Evolutionary conservation across 2,113 vertebrate species (phyloP).

Genomic region (Xerus inauris): DNA sequence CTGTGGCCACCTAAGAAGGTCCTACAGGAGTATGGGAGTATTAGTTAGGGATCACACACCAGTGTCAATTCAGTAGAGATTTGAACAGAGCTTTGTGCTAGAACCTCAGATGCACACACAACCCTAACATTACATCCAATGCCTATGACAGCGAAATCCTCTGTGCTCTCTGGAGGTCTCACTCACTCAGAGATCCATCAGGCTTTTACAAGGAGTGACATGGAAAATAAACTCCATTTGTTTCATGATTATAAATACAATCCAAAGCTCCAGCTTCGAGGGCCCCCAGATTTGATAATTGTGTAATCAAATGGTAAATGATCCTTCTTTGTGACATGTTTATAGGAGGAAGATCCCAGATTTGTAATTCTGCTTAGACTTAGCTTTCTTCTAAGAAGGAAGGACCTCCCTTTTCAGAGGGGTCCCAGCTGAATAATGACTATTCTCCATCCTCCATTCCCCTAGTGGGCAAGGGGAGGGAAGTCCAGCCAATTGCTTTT

Average conservation of each 20-base stretch:
- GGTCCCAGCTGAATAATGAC: no score
- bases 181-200: not conserved
- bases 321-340: not conserved
- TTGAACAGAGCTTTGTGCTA: not conserved
- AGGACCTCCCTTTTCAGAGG: not conserved
- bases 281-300: not conserved
- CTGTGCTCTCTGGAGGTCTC: not conserved
- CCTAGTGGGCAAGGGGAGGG: accelerated
- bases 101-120: not conserved
- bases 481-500: not conserved
- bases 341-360: not conserved
- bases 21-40: not conserved
- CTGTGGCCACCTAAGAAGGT: not conserved
- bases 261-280: not conserved
- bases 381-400: not conserved
- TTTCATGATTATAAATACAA: not conserved
- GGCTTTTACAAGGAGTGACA: not conserved
- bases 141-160: not conserved
- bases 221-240: not conserved
- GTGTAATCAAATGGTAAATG: not conserved
- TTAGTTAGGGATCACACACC: not conserved
- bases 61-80: not conserved
- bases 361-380: not conserved
- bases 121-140: not conserved
- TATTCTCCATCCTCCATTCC: not conserved